phyloP scores from a whole-genome alignment of 2,113 vertebrate genomes.

The Corydoras sp. region DNA sequence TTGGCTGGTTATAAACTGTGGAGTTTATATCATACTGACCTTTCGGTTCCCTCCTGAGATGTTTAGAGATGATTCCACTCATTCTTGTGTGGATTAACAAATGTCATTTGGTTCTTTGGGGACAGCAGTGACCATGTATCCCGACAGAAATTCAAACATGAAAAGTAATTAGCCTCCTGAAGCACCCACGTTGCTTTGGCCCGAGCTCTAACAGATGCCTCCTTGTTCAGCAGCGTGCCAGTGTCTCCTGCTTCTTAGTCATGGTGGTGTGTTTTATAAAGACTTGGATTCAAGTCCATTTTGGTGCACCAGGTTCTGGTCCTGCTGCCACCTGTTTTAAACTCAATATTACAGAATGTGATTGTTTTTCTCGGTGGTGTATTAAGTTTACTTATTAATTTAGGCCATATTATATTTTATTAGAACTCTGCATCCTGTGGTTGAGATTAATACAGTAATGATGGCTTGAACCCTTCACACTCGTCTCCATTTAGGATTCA shows the following conservation, averaged over 20 bases:
- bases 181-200: conserved; percentile 37
- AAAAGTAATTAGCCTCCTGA: conserved; percentile 54
- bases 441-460: too few species aligned
- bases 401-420: too few species aligned
- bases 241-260: background rate
- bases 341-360: too few species aligned
- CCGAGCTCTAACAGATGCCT: background rate
- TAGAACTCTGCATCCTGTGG: too few species aligned
- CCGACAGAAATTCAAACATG: conserved; percentile 55
- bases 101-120: conserved; percentile 15
- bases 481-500: background rate
- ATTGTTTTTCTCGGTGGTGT: too few species aligned
- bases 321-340: too few species aligned
- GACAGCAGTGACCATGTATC: background rate
- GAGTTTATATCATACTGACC: conserved; percentile 25
- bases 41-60: conserved; percentile 3
- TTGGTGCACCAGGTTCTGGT: too few species aligned
- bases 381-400: too few species aligned
- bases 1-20: conserved; percentile 34
- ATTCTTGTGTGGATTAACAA: background rate
- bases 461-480: background rate
- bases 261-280: background rate
- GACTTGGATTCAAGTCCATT: too few species aligned
- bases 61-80: background rate
- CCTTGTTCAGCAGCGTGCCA: conserved; percentile 43